Evolutionary conservation across 2,797 vertebrate genomes (phyloP), one percentile per base, ranked within the genome.

Genomic region (Octomys mimax): DNA sequence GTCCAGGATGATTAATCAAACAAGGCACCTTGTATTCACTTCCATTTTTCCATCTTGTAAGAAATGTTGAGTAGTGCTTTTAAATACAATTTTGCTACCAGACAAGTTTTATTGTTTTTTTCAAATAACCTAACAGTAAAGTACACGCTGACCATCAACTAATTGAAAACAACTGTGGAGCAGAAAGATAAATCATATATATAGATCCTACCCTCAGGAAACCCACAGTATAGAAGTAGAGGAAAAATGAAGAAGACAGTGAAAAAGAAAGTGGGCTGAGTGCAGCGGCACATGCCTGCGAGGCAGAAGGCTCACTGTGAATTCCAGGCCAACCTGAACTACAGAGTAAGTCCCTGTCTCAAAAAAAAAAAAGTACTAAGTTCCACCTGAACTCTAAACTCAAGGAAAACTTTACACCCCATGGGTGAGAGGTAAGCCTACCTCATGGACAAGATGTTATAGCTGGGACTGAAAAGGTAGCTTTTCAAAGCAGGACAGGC

Each of bases 1-100:
- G 83, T 62, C 68, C 96, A 92, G 57, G 52, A 87, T 22, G 82
- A 2, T 96, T 83, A 97, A 59, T 92, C 5, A 46, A 22, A 33
- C 1, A 90, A 84, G 21, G 36, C 28, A 39, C 57, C 22, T 68
- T n/a, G 46, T 1, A 36, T 42, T 59, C 19, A 16, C 4, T 26
- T 54, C 81, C 21, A 68, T 21, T 62, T 42, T 10, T 77, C 71
- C 4, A 68, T 9, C 46, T 90, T 89, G 42, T 39, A 93, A 57
- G 39, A 89, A 62, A 68, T 12, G 33, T 57, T 78, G 18, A 62
- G 19, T 36, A 39, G 70, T 54, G 57, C 54, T 64, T 75, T 31
- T 28, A 83, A 82, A 68, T 9, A 73, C n/a, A 70, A 46, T 26
- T 24, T 70, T 39, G 16, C 36, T 59, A 68, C 36, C 68, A 88